Evolutionary conservation across 2,888 invertebrate genomes (phyloP).

Genomic region (Machimus atricapillus): DNA sequence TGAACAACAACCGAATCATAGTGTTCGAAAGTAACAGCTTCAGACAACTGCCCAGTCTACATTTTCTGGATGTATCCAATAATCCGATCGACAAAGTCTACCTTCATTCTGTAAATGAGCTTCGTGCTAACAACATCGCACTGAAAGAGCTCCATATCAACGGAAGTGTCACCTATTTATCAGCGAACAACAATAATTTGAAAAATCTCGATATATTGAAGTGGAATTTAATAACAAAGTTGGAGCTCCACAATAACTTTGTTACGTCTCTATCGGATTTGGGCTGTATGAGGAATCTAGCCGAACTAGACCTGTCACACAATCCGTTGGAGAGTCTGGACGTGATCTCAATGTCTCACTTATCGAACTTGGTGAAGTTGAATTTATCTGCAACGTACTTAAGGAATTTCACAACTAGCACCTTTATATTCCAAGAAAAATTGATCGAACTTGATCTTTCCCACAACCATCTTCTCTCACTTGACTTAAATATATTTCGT

Average conservation of each 20-base stretch:
- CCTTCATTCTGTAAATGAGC: neutral
- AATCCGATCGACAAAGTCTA: conserved; percentile 9
- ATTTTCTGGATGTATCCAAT: conserved; percentile 3
- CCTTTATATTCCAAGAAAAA: neutral
- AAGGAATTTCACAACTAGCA: neutral
- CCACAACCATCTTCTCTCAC: neutral
- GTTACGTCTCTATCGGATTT: neutral
- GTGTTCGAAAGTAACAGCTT: conserved; percentile 13
- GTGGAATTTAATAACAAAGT: neutral
- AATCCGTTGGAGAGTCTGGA: conserved; percentile 11
- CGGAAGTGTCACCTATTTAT: neutral
- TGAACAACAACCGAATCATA: conserved; percentile 16
- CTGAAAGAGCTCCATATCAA: neutral
- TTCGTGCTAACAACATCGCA: neutral
- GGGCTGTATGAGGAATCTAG: neutral
- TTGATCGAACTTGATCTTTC: neutral
- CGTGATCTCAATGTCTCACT: neutral
- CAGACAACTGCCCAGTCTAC: neutral
- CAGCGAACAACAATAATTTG: conserved; percentile 2
- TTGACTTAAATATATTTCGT: neutral
- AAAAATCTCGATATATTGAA: neutral
- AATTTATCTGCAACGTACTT: neutral
- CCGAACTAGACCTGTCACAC: neutral
- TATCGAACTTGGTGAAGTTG: neutral
- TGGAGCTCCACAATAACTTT: conserved; percentile 8